These are phyloP conservation scores for Eulemur albifrons DNA, from an alignment of 2,797 vertebrate species.

Conservation along the genomic window DNA sequence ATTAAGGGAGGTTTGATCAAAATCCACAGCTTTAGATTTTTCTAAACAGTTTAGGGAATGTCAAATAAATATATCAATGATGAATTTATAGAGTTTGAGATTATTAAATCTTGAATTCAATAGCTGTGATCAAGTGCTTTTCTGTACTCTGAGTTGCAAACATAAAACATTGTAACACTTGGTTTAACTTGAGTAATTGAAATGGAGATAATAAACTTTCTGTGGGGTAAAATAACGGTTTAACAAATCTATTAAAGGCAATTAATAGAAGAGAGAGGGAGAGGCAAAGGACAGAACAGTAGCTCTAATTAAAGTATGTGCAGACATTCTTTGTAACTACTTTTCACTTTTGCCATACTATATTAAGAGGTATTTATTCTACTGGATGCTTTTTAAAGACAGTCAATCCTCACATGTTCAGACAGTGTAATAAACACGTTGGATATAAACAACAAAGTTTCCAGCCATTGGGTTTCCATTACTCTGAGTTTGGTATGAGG, in stretches of 20 bases:
- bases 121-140: neutral
- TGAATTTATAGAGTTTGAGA: neutral
- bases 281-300: neutral
- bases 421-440: neutral
- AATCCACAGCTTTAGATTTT: neutral
- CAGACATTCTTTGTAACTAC: neutral
- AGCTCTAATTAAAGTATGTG: neutral
- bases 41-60: neutral
- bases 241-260: neutral
- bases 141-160: neutral
- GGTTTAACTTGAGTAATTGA: neutral
- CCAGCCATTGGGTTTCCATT: neutral
- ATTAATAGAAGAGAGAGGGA: neutral
- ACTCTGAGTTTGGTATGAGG: constrained; percentile 1
- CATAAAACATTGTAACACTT: neutral
- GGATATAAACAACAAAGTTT: neutral
- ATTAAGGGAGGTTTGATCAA: neutral
- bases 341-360: neutral
- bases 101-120: neutral
- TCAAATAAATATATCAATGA: neutral
- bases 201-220: neutral
- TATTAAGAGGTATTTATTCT: neutral
- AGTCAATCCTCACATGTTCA: neutral
- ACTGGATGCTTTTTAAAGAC: constrained; percentile 5
- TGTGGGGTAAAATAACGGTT: neutral